A percentile compares a stretch with the other conserved stretches of the same genome.
phyloP scores from a whole-genome alignment of 2,888 invertebrate genomes.

The Melipona beecheii region DNA sequence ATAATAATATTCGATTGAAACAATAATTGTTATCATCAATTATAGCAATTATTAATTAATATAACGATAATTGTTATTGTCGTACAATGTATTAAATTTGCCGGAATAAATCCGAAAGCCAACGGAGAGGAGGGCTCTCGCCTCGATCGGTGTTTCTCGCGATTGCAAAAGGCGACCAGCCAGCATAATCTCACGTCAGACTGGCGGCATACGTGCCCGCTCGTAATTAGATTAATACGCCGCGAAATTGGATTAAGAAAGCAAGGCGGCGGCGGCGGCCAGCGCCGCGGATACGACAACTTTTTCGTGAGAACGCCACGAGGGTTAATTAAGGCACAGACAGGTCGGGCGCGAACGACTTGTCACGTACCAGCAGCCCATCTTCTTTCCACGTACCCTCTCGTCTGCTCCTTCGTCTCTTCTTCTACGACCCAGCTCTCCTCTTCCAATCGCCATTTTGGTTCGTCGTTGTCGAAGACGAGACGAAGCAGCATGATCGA shows the following conservation, averaged over 20 bases:
- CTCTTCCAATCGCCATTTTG: not conserved
- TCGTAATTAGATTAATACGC: conserved; percentile 70
- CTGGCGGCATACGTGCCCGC: conserved; percentile 37
- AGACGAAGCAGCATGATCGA: not conserved
- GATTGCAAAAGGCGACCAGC: conserved; percentile 34
- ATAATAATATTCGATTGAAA: too few species aligned
- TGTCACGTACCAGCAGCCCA: conserved; percentile 57
- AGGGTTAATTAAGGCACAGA: conserved; percentile 63
- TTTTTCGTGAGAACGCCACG: conserved; percentile 58
- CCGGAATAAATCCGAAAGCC: not conserved
- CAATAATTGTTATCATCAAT: not conserved
- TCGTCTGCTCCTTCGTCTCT: not conserved
- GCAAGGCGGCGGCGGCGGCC: conserved; percentile 30
- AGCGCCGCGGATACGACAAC: conserved; percentile 43
- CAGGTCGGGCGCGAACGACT: conserved; percentile 60
- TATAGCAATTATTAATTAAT: too few species aligned
- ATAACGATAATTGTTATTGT: too few species aligned
- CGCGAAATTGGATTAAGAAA: conserved; percentile 72
- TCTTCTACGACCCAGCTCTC: not conserved
- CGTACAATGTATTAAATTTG: too few species aligned
- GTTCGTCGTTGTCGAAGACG: not conserved
- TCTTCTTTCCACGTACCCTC: not conserved
- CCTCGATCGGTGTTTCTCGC: conserved; percentile 8
- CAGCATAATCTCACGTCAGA: conserved; percentile 54
- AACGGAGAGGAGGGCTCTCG: not conserved